Evolutionary conservation across 92 coral and sea anemone genomes (phyloP).

Genomic region (Umimayanthus kanabou): DNA sequence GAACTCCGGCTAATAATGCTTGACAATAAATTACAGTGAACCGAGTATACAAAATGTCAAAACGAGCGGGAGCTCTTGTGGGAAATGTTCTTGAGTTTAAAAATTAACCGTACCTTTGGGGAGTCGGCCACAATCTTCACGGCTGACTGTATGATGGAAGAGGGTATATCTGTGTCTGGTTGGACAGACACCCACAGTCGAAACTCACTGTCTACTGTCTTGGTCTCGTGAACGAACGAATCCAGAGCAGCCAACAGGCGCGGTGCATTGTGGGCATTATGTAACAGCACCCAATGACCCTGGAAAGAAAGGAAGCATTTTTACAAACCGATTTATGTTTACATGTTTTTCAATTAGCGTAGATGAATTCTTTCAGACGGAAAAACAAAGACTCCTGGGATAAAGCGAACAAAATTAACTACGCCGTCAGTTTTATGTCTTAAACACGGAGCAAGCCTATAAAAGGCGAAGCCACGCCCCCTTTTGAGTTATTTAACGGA

Average conservation of each 20-base stretch:
- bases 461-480: no score
- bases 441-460: no score
- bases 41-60: background rate
- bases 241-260: slow-evolving; percentile 89
- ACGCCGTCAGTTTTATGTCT: no score
- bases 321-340: no score
- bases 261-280: slow-evolving; percentile 92
- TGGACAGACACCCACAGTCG: slow-evolving; percentile 96
- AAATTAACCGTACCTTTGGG: slow-evolving; percentile 70
- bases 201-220: slow-evolving; percentile 87
- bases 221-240: slow-evolving; percentile 87
- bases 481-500: no score
- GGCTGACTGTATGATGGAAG: slow-evolving; percentile 85
- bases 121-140: slow-evolving; percentile 95
- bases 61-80: background rate
- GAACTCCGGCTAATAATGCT: no score
- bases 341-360: no score
- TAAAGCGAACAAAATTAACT: no score
- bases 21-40: background rate
- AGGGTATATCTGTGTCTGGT: slow-evolving; percentile 78
- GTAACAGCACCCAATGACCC: slow-evolving; percentile 97
- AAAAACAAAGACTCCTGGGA: no score
- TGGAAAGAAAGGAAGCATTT: slow-evolving; percentile 16
- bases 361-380: no score
- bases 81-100: background rate